phyloP scores from a whole-genome alignment of 2,888 invertebrate genomes.

The Lepidocyrtoides sp. region DNA sequence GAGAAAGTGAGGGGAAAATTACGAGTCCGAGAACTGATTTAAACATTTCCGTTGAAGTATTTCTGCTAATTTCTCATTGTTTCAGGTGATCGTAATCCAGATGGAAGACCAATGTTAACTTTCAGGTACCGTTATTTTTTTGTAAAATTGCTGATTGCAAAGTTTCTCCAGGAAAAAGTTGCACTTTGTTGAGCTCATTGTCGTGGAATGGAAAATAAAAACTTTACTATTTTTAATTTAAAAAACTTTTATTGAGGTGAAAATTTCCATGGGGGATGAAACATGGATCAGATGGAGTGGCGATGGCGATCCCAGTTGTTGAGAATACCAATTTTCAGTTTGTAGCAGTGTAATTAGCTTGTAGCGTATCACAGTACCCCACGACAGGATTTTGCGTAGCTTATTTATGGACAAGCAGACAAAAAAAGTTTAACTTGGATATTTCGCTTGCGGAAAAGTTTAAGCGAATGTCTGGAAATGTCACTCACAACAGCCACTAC shows the following conservation, averaged over 20 bases:
- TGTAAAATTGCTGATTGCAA: not conserved
- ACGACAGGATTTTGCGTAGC: no score
- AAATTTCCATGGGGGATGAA: slow-evolving; percentile 2
- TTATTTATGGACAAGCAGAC: no score
- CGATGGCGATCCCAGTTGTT: no score
- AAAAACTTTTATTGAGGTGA: no score
- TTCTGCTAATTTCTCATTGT: slow-evolving; percentile 17
- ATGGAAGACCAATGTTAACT: not conserved
- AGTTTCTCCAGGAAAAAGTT: not conserved
- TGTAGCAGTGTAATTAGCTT: no score
- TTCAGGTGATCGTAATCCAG: not conserved
- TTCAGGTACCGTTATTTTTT: not conserved
- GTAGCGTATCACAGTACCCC: no score
- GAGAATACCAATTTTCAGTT: no score
- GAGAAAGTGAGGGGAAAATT: slow-evolving; percentile 37
- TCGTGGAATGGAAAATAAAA: not conserved
- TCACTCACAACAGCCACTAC: no score
- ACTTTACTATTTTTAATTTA: no score
- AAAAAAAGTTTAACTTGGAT: no score
- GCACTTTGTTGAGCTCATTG: not conserved
- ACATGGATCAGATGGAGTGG: no score
- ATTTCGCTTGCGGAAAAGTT: no score
- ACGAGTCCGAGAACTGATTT: not conserved
- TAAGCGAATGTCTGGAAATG: not conserved
- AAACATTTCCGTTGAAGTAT: not conserved